A percentile compares a stretch with the other conserved stretches of the same genome.
phyloP scores from a whole-genome alignment of 2,888 invertebrate genomes.

The Diloba caeruleocephala region DNA sequence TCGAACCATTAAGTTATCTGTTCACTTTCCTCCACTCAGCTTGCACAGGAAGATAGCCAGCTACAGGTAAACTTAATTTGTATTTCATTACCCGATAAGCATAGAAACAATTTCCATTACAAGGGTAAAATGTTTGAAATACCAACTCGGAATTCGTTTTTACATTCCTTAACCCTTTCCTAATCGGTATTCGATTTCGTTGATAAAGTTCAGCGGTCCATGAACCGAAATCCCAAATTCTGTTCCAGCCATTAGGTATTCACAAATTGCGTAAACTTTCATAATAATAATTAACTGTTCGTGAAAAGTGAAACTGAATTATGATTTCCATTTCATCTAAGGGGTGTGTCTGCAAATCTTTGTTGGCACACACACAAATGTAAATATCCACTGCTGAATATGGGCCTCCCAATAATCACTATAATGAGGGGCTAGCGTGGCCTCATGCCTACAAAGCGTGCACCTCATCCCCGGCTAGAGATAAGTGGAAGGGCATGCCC shows the following conservation, averaged over 20 bases:
- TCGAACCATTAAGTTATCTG: conserved; percentile 39
- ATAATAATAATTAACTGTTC: conserved; percentile 28
- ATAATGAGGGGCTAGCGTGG: too few species aligned
- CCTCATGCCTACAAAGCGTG: too few species aligned
- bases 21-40: conserved; percentile 17
- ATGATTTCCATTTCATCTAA: conserved; percentile 37
- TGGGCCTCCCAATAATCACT: too few species aligned
- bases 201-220: conserved; percentile 46
- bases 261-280: conserved; percentile 28
- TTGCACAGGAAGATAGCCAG: conserved; percentile 10
- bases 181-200: conserved; percentile 51
- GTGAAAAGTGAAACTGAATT: conserved; percentile 44
- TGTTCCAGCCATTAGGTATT: conserved; percentile 36
- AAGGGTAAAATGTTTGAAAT: conserved; percentile 23
- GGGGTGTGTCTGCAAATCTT: conserved; percentile 20
- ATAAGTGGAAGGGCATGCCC: too few species aligned
- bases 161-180: conserved; percentile 47
- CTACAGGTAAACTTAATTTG: conserved; percentile 2
- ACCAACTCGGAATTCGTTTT: conserved; percentile 30
- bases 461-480: too few species aligned
- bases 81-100: conserved; percentile 6
- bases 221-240: conserved; percentile 48
- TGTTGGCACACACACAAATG: too few species aligned
- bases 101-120: conserved; percentile 26
- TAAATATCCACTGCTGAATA: too few species aligned